Evolutionary conservation across 2,888 invertebrate genomes (phyloP), one percentile per base, ranked within the genome.

Genomic region (Asteroscopus sphinx): DNA sequence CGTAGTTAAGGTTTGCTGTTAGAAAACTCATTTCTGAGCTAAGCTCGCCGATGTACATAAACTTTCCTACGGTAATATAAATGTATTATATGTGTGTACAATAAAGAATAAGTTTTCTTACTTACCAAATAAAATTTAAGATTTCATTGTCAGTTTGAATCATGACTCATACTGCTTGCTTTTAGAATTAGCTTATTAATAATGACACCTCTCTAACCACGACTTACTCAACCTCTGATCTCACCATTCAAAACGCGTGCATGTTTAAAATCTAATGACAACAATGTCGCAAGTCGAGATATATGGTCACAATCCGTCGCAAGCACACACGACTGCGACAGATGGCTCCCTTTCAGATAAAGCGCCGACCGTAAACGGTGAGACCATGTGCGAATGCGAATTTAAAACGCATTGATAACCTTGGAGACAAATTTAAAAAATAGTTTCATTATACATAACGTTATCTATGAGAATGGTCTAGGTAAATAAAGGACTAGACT

Each of bases 211-310:
- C 25, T 15, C 7, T 28, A 6, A 36, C 36, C 65, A 42, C 51
- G 33, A 48, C 47, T 65, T 40, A 16, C 15, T 25, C 33, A 39
- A 66, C 66, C 57, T 65, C 42, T 65, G 67, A 58, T 58, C 52
- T 65, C 33, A 13, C 15, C 47, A 69, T 46, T 41, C 40, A 17
- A 35, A 47, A 16, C 30, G 51, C 51, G 57, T 42, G 49, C 46
- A 51, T 58, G 52, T 30, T 45, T 21, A 30, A 33, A 56, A 37
- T 51, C 35, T 57, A 65, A 66, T 64, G 64, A 55, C 70, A 49
- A 57, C 46, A 65, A 55, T 53, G 70, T 65, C 44, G 36, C 51
- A 57, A 65, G 32, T 67, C 71, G 67, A 70, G 67, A 58, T 58
- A 44, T 17, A 52, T 66, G 47, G 40, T 35, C 42, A 42, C 41